These are phyloP conservation scores for Notothenia rossii DNA, from an alignment of 2,113 vertebrate genomes.

Conservation along the genomic window DNA sequence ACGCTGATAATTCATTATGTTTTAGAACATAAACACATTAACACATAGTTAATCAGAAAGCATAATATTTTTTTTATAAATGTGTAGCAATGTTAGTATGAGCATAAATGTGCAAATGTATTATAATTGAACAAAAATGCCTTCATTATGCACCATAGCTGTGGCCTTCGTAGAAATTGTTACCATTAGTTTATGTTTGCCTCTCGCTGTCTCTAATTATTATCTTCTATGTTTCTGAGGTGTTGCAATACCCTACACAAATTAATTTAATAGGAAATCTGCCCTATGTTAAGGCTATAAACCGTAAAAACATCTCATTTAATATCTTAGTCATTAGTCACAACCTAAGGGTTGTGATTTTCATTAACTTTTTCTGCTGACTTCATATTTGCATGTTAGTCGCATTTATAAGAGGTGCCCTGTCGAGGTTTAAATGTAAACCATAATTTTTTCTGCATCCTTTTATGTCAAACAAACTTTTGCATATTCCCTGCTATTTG, in stretches of 20 bases:
- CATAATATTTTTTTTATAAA: too few species aligned
- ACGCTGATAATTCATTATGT: too few species aligned
- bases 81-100: too few species aligned
- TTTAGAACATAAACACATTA: too few species aligned
- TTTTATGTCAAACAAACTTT: not conserved
- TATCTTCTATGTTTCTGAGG: too few species aligned
- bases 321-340: conserved; percentile 14
- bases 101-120: too few species aligned
- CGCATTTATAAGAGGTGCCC: conserved; percentile 10
- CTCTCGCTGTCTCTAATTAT: not conserved
- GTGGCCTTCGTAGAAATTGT: too few species aligned
- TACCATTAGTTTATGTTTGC: not conserved
- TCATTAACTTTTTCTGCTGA: not conserved
- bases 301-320: conserved; percentile 3
- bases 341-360: conserved; percentile 1
- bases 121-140: too few species aligned
- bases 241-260: not conserved
- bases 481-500: not conserved
- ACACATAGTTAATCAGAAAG: too few species aligned
- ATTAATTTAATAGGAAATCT: conserved; percentile 1
- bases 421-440: conserved; percentile 3
- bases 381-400: not conserved
- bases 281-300: not conserved
- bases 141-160: too few species aligned
- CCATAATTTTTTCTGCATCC: not conserved